Base-by-base conservation (phyloP, 2,888 invertebrate genomes). In the Oscheius sp. region DNA sequence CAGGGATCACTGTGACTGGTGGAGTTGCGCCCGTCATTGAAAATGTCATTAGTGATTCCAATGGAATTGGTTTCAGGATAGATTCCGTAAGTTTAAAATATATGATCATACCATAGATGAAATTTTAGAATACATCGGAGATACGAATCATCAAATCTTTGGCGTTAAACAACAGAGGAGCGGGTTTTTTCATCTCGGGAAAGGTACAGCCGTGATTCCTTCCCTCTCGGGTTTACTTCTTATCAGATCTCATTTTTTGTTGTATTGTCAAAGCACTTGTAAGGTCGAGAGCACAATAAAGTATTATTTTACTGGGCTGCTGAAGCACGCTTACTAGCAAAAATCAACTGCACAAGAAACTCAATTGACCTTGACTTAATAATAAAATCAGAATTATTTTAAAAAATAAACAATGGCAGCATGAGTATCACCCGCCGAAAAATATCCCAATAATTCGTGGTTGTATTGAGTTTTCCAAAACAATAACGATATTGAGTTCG, bases 11-110 rank as follows among this genome's bases (percentile, higher is more conserved):
- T 5, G 57, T 73, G 0, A 32, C 24, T 8, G 54, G 49, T 12
- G 75, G 71, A 38, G 24, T 22, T n/a, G 14, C 22, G 2, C 32
- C 70, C 12, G 67, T 50, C 14, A 44, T 75, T 45, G 71, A 75
- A 24, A 65, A 73, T 30, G 73, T 73, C 32, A 57, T 69, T n/a
- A 65, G 61, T 8, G 65, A 73, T 44, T 49, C 62, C 9, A 75
- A 73, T 64, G 50, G 22, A 3, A 26, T 67, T 45, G 75, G 75
- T 26, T 54, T 75, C 9, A 61, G 68, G 45, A 70, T 75, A 54
- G 54, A 65, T 33, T 62, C 62, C 33, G 62, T 62, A 22, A 4
- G 5, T 22, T 47, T 47, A 28, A 50, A 12, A 20, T 20, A 45
- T 14, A 20, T 45, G 20, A 26, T n/a, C 6, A 50, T 12, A 2